Evolutionary conservation across 2,113 vertebrate species (phyloP).

Genomic region (Callipepla californica): DNA sequence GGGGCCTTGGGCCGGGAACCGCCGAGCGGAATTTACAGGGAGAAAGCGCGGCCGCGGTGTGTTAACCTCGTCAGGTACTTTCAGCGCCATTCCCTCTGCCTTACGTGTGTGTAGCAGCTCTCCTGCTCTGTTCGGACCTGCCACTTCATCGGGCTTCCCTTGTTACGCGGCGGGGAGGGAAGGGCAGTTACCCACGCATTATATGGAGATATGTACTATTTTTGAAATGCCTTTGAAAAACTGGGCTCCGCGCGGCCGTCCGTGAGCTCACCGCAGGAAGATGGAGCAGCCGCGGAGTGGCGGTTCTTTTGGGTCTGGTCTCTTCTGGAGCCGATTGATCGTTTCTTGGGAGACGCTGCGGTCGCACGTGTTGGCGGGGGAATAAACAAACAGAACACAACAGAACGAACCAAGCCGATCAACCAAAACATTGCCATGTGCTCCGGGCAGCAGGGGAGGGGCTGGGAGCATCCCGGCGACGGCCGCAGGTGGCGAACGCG

Average conservation of each 20-base stretch:
- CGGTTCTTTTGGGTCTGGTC: accelerated
- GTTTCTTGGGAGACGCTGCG: background rate
- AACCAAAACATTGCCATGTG: conserved; percentile 60
- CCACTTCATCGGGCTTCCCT: background rate
- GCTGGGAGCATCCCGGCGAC: background rate
- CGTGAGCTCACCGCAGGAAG: background rate
- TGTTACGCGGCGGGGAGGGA: background rate
- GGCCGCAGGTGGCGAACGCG: background rate
- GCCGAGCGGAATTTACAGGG: background rate
- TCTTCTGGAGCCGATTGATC: background rate
- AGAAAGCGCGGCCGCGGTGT: background rate
- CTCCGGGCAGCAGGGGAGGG: background rate
- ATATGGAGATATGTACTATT: background rate
- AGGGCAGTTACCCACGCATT: background rate
- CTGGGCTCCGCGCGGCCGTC: background rate
- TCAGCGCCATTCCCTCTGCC: background rate
- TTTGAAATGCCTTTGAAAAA: conserved; percentile 13
- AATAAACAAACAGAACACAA: background rate
- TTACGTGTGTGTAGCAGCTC: background rate
- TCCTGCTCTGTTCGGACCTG: background rate
- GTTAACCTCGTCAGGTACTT: background rate
- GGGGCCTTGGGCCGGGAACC: background rate
- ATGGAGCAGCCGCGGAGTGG: background rate
- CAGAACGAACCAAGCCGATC: background rate
- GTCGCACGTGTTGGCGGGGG: background rate